Evolutionary conservation across 1,140 invertebrate genomes (phyloP).

Genomic region (Conopomorpha cramerella): DNA sequence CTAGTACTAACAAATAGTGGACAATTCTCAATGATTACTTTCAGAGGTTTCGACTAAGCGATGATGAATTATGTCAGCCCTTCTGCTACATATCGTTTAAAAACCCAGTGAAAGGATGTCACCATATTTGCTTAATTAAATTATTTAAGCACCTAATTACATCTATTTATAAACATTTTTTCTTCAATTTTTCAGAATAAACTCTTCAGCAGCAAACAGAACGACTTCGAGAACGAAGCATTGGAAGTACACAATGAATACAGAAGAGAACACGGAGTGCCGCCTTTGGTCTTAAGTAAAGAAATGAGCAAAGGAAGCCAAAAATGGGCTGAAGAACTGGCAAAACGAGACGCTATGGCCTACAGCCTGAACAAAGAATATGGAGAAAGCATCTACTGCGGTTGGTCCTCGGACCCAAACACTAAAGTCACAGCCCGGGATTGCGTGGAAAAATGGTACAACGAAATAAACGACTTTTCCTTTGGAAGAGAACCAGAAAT

Average conservation of each 20-base stretch:
- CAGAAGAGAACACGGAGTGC: slow-evolving; percentile 72
- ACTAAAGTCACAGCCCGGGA: slow-evolving; percentile 67
- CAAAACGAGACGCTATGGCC: slow-evolving; percentile 68
- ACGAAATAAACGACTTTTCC: slow-evolving; percentile 67
- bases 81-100: too few relatives aligned
- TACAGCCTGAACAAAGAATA: slow-evolving; percentile 66
- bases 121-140: too few relatives aligned
- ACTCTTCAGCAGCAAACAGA: slow-evolving; percentile 36
- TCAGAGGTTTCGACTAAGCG: too few relatives aligned
- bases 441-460: slow-evolving; percentile 72
- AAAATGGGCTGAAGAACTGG: slow-evolving; percentile 79
- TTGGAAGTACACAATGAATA: slow-evolving; percentile 80
- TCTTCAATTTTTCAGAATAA: slow-evolving; percentile 35
- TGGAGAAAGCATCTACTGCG: slow-evolving; percentile 66
- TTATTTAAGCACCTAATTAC: too few relatives aligned
- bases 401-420: slow-evolving; percentile 71
- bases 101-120: too few relatives aligned
- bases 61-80: too few relatives aligned
- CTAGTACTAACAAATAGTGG: too few relatives aligned
- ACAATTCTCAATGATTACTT: too few relatives aligned
- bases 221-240: slow-evolving; percentile 64
- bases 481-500: slow-evolving; percentile 66
- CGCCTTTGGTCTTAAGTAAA: slow-evolving; percentile 50
- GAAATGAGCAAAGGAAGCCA: slow-evolving; percentile 63
- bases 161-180: slow-evolving; percentile 1